Base-by-base conservation (phyloP, 1,140 invertebrate genomes). In the Tigriopus japonicus region DNA sequence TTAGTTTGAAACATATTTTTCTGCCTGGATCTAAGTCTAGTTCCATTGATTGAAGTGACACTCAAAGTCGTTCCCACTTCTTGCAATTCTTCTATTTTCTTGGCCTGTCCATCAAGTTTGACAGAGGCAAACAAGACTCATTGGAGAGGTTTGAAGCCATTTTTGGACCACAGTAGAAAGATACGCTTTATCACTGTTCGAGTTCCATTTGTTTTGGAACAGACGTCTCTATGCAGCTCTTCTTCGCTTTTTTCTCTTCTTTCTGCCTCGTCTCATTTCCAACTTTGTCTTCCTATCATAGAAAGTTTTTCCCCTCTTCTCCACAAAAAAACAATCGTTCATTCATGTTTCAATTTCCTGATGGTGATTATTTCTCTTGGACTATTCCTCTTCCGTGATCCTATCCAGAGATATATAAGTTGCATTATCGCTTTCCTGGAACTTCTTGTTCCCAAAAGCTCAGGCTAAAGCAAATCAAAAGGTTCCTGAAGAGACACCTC, bases 51-150 rank as follows among this genome's bases (percentile, higher is more conserved):
- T 35, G 28, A 35, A 35, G 28, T 35, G 28, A 35, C 28, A 52
- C 42, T 49, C 56, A 52, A 64, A 43, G 52, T 23, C 52, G 77
- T 41, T 65, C 64, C 12, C 65, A 62, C n/a, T 63, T 63, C 62
- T 60, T 62, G 1, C 40, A 64, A 52, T 63, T 64, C 52, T 42
- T 66, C 19, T 62, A 64, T 1, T 53, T 64, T 42, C 59, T 64
- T 52, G 63, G 60, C 40, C 63, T 62, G 10, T 63, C 63, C n/a
- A 62, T 63, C n/a, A 63, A 62, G 23, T 64, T 62, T 1, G 62
- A 43, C 52, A 59, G 52, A 53, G 62, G 62, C 24, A 63, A 58
- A n/a, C 63, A 62, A 43, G 62, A 63, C 17, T 59, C 64, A 1
- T 63, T 62, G 62, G 63, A 63, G 23, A 55, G 56, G 10, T 1